Conservation (phyloP, 2,797 vertebrate species). For the Amazona finschi region DNA sequence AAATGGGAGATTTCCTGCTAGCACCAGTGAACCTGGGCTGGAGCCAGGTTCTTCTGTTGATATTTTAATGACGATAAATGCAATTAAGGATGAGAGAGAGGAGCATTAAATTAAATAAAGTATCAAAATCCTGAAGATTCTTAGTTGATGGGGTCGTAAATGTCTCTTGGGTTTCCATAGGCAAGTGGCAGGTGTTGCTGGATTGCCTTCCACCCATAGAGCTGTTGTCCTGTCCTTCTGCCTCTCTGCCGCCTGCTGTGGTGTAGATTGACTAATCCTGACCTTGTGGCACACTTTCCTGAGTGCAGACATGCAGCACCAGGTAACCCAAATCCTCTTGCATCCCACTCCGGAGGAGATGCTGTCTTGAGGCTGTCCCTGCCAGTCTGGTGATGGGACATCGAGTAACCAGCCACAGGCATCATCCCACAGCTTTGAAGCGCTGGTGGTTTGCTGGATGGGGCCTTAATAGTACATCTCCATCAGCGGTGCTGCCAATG, state of each 20-base stretch:
- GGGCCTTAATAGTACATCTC: neutral
- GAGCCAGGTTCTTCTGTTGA: conserved; percentile 53
- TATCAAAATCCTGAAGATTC: neutral
- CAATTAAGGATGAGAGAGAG: conserved; percentile 49
- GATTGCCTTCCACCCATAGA: neutral
- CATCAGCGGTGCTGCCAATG: neutral
- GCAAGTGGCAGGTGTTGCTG: neutral
- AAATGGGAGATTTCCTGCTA: conserved; percentile 37
- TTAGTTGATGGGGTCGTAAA: neutral
- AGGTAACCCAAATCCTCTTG: neutral
- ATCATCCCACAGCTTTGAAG: neutral
- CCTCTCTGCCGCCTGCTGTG: neutral
- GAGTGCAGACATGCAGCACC: neutral
- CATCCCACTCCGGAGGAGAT: fast-evolving
- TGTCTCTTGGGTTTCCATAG: neutral
- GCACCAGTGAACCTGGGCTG: conserved; percentile 11
- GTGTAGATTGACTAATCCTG: neutral
- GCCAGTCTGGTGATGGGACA: neutral
- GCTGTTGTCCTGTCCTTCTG: neutral
- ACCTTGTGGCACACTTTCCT: neutral
- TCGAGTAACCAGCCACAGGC: fast-evolving
- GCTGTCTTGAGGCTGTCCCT: neutral
- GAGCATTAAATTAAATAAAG: conserved; percentile 33
- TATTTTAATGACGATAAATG: conserved; percentile 44
- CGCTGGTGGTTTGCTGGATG: neutral